A percentile compares a stretch with the other conserved stretches of the same genome.
These are phyloP conservation scores for Tholera decimalis DNA, from an alignment of 2,888 invertebrate species.

Conservation along the genomic window DNA sequence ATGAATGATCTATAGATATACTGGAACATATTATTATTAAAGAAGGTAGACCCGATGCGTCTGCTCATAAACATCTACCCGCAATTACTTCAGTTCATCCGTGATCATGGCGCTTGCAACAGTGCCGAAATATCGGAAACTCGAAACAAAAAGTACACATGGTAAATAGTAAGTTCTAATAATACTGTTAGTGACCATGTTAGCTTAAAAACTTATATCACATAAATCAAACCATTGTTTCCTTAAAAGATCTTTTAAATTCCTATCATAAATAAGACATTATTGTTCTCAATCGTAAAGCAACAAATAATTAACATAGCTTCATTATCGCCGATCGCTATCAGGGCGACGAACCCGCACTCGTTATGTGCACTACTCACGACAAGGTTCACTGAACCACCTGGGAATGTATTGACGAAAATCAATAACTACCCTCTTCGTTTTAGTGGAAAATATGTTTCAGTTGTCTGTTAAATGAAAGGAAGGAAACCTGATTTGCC, in stretches of 20 bases:
- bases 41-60: too few species aligned
- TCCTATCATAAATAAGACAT: constrained; percentile 30
- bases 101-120: too few species aligned
- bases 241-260: constrained; percentile 13
- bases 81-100: too few species aligned
- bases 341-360: constrained; percentile 51
- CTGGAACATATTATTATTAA: too few species aligned
- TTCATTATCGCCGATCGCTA: constrained; percentile 56
- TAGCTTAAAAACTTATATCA: too few species aligned
- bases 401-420: constrained; percentile 41
- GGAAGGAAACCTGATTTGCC: constrained; percentile 12
- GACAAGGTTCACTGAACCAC: constrained; percentile 65
- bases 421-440: constrained; percentile 56
- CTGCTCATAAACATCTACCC: too few species aligned
- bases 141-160: too few species aligned
- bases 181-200: too few species aligned
- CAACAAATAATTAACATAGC: constrained; percentile 51
- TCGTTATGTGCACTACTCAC: constrained; percentile 58
- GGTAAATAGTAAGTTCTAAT: too few species aligned
- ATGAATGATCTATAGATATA: too few species aligned
- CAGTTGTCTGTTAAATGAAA: constrained; percentile 26
- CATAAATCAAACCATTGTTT: constrained; percentile 2
- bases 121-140: too few species aligned
- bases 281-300: constrained; percentile 39
- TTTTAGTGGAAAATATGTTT: constrained; percentile 36